Evolutionary conservation across 2,888 invertebrate species (phyloP), one percentile per base, ranked within the genome.

Genomic region (Torymus tubicola): DNA sequence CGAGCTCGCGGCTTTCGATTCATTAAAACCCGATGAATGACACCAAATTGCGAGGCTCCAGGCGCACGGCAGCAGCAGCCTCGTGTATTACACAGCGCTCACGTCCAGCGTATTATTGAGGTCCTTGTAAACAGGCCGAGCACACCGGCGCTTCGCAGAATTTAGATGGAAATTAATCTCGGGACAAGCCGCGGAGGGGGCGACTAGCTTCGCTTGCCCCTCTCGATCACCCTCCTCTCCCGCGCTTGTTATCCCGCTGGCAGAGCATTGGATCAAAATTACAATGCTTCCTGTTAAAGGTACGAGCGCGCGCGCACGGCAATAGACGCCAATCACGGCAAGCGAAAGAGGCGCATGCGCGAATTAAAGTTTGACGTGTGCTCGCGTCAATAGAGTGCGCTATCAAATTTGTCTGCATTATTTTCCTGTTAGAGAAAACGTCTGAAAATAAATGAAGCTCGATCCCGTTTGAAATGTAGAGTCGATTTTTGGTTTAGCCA

Each of bases 151-250:
- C 75, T 58, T 65, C 55, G 67, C 78, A 65, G 82, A 82, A 84
- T 85, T 85, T 86, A 84, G 84, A 86, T 84, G 83, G 85, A 84
- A 86, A 85, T 86, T 85, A 85, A 85, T 86, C 82, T 82, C 14
- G 71, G 84, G 80, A 72, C 81, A 81, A 82, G 71, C 74, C 72
- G 71, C 42, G 8, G 42, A 8, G 42, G 42, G 42, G 42, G 42
- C 42, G 5, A 42, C 42, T 42, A 42, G 42, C 42, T 65, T 72
- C 50, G 79, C 55, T n/a, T 4, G 18, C 14, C n/a, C 12, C n/a
- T 50, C 58, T 50, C 60, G 53, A 31, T 21, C 53, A 42, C 8
- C 42, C 42, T 42, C 8, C 50, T 58, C 61, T 64, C 13, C 12
- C 4, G 3, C 21, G 24, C 50, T 31, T 52, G n/a, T 63, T 63